phyloP scores from a whole-genome alignment of 2,113 vertebrate genomes.

The Guaruba guarouba region DNA sequence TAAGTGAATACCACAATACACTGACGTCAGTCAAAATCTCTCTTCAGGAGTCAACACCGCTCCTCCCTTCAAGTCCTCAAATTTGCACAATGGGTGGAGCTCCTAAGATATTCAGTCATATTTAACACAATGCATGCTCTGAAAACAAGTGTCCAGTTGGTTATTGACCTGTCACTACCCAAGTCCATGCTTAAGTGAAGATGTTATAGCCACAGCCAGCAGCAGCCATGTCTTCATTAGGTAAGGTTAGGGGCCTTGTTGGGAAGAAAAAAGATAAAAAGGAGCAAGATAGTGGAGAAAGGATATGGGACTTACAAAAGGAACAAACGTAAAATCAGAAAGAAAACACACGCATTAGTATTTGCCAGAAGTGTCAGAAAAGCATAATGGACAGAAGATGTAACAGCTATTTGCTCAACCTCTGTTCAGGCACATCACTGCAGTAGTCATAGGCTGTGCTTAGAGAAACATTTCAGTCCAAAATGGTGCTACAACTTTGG shows the following conservation, averaged over 20 bases:
- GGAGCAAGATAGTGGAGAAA: neutral
- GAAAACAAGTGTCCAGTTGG: neutral
- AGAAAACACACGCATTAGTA: neutral
- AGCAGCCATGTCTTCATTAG: neutral
- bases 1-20: neutral
- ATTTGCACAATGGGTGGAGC: rapidly evolving
- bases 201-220: neutral
- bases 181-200: neutral
- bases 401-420: neutral
- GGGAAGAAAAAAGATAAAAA: neutral
- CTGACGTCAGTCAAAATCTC: neutral
- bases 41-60: neutral
- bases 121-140: neutral
- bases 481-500: neutral
- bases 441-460: neutral
- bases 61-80: neutral
- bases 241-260: neutral
- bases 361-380: neutral
- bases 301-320: neutral
- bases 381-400: neutral
- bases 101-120: neutral
- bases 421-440: neutral
- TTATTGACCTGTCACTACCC: neutral
- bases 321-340: neutral
- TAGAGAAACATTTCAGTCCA: neutral